Conservation (phyloP, 2,888 invertebrate genomes). For the Limnephilus marmoratus region DNA sequence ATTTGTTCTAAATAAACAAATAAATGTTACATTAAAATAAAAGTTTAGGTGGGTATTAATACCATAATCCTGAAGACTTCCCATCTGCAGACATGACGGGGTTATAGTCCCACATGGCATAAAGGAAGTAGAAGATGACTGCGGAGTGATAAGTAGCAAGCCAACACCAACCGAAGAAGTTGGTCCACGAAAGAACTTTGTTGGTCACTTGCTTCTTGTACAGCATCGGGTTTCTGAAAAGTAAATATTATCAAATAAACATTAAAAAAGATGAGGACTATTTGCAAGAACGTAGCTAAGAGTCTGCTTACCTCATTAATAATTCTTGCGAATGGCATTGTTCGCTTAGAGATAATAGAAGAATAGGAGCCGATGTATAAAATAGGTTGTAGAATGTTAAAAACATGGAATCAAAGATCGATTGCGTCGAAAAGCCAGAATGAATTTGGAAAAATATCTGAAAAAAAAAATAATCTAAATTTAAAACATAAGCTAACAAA, state of each 20-base stretch:
- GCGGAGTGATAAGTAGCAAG: slow-evolving; percentile 81
- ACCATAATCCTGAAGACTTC: slow-evolving; percentile 78
- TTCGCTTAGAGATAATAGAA: slow-evolving; percentile 86
- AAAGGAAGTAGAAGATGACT: slow-evolving; percentile 79
- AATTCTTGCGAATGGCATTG: slow-evolving; percentile 80
- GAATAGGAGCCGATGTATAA: slow-evolving; percentile 86
- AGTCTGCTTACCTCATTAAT: slow-evolving; percentile 73
- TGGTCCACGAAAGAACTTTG: slow-evolving; percentile 79
- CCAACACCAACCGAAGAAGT: slow-evolving; percentile 81
- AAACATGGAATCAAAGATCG: slow-evolving; percentile 86
- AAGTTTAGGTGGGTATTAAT: background rate
- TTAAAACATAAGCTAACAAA: no score
- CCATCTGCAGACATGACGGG: slow-evolving; percentile 76
- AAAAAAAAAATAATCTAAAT: slow-evolving; percentile 66
- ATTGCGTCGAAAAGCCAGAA: slow-evolving; percentile 79
- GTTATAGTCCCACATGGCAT: slow-evolving; percentile 71
- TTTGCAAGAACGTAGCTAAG: background rate
- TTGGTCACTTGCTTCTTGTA: slow-evolving; percentile 82
- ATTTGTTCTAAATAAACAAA: no score
- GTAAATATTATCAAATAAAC: background rate
- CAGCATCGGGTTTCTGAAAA: slow-evolving; percentile 80
- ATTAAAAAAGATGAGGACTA: background rate
- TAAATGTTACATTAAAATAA: background rate
- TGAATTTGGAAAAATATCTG: slow-evolving; percentile 79
- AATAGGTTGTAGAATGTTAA: slow-evolving; percentile 87